Conservation (phyloP, 2,113 vertebrate genomes). For the Ancistrus triradiatus region DNA sequence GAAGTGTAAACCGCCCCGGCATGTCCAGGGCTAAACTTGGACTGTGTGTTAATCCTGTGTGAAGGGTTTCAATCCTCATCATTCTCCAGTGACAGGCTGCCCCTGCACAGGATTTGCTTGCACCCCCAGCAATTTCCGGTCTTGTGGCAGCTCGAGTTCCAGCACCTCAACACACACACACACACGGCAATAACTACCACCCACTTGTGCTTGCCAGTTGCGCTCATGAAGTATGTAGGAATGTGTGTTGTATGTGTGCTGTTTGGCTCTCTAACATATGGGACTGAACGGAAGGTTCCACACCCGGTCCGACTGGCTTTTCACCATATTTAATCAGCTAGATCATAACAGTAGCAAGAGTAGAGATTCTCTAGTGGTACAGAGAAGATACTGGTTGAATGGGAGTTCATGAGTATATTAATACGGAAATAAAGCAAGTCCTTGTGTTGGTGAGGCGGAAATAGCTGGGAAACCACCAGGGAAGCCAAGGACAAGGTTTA, state of each 20-base stretch:
- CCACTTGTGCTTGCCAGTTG: slow-evolving; percentile 19
- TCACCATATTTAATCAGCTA: too few species aligned
- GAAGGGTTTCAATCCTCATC: slow-evolving; percentile 79
- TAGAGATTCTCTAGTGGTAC: too few species aligned
- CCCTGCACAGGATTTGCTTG: slow-evolving; percentile 68
- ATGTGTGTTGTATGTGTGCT: background rate
- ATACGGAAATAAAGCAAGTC: too few species aligned
- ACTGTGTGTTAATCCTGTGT: slow-evolving; percentile 75
- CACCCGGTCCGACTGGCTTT: too few species aligned
- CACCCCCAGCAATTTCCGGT: slow-evolving; percentile 43
- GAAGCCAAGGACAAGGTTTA: too few species aligned
- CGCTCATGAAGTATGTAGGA: slow-evolving; percentile 9
- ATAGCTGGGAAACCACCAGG: too few species aligned
- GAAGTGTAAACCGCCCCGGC: slow-evolving; percentile 41
- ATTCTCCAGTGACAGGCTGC: slow-evolving; percentile 71
- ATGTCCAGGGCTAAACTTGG: slow-evolving; percentile 63
- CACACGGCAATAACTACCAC: background rate
- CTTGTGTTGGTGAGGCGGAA: too few species aligned
- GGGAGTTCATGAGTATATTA: too few species aligned
- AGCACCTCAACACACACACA: slow-evolving; percentile 7
- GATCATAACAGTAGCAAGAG: too few species aligned
- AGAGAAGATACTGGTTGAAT: too few species aligned
- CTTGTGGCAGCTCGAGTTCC: slow-evolving; percentile 40
- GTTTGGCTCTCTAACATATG: background rate
- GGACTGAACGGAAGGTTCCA: slow-evolving; percentile 3